Evolutionary conservation across 2,797 vertebrate species (phyloP), one percentile per base, ranked within the genome.

Genomic region (Tachyglossus aculeatus): DNA sequence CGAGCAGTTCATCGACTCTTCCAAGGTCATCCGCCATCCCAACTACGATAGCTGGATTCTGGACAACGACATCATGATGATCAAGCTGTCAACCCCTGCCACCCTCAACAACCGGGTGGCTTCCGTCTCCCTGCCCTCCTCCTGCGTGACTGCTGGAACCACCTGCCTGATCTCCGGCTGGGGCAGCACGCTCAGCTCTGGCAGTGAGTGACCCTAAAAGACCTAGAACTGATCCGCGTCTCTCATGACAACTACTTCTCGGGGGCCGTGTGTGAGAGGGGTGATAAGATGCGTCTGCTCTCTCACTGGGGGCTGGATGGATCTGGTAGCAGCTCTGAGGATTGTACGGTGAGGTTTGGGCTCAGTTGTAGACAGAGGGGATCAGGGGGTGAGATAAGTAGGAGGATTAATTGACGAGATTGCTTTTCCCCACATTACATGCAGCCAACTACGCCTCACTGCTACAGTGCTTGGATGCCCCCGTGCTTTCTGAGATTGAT

Each of bases 11-110:
- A n/a, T 67, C 15, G 22, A 27, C 3, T 51, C 34, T 18, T 5
- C 41, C 13, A 41, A 24, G n/a, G 64, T 33, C 29, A 57, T 67
- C 9, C 16, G 19, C 9, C 64, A 67, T 33, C 64, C 64, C 15
- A 22, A 38, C 3, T 67, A 57, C 39, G 21, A 57, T 10, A 9
- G 11, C 16, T 7, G 36, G 13, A 47, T 43, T 25, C 29, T 55
- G 24, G 34, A 67, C 64, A 67, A 67, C 19, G 64, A 67, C 52
- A 67, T 67, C 24, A 57, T 67, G 64, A 16, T 67, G 31, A 31
- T 67, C 24, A 67, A 67, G 34, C 53, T 67, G 3, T 9, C 64
- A 11, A 31, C 13, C 5, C 53, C 52, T 1, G 64, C 41, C 2
- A 18, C 4, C 2, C 38, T 55, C 41, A 38, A 39, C 40, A n/a